phyloP scores from a whole-genome alignment of 2,888 invertebrate genomes.

The Sarcophaga rosellei region DNA sequence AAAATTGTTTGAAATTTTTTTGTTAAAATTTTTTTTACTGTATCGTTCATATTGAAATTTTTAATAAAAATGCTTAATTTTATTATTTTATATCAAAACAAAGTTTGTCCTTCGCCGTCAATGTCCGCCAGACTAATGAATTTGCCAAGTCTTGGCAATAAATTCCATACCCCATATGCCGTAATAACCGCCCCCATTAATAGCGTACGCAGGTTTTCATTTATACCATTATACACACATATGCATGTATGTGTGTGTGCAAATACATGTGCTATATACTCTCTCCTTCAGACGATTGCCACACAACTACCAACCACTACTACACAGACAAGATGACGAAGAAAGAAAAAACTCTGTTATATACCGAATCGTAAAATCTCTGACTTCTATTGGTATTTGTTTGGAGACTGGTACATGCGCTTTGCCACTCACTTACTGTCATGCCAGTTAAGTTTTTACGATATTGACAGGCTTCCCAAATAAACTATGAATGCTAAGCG shows the following conservation, averaged over 20 bases:
- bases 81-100: no score
- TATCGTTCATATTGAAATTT: no score
- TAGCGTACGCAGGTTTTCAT: not conserved
- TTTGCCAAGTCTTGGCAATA: slow-evolving; percentile 19
- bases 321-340: no score
- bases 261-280: not conserved
- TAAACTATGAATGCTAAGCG: slow-evolving; percentile 12
- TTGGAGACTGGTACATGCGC: slow-evolving; percentile 44
- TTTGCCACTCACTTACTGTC: not conserved
- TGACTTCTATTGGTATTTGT: slow-evolving; percentile 60
- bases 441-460: slow-evolving; percentile 32
- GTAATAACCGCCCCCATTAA: slow-evolving; percentile 55
- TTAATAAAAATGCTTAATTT: no score
- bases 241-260: not conserved
- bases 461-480: slow-evolving; percentile 70
- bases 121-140: slow-evolving; percentile 36
- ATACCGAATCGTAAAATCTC: slow-evolving; percentile 29
- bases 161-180: slow-evolving; percentile 21
- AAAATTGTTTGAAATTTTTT: no score
- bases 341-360: slow-evolving; percentile 19
- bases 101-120: not conserved
- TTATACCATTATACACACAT: not conserved
- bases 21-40: no score
- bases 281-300: not conserved
- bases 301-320: not conserved